Evolutionary conservation across 2,113 vertebrate genomes (phyloP).

Genomic region (Phrynocephalus versicolor): DNA sequence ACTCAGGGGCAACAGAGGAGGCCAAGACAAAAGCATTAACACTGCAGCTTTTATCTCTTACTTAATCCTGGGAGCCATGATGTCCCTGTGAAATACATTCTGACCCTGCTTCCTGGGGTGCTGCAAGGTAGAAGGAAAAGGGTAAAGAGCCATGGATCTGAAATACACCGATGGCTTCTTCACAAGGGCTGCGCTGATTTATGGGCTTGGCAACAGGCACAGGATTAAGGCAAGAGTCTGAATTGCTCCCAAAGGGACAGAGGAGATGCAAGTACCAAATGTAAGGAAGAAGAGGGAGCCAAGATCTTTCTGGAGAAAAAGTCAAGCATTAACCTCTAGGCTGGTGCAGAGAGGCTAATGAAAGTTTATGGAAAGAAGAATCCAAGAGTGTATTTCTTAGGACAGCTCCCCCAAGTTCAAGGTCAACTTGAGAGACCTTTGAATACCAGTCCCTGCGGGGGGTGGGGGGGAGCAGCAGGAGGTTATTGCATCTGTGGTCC

Average conservation of each 20-base stretch:
- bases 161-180: constrained; percentile 13
- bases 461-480: too few relatives aligned
- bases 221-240: neutral
- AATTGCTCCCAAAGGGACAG: neutral
- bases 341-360: neutral
- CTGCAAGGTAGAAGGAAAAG: neutral
- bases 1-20: neutral
- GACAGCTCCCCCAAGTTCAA: neutral
- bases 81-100: constrained; percentile 13
- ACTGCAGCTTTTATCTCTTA: constrained; percentile 1
- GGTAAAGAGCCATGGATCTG: constrained; percentile 4
- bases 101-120: constrained; percentile 8
- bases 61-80: neutral
- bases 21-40: constrained; percentile 21
- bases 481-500: neutral
- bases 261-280: neutral
- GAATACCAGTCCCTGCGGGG: neutral
- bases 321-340: neutral
- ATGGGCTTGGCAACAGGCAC: neutral
- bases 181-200: constrained; percentile 18
- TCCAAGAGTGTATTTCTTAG: neutral
- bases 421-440: neutral
- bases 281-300: constrained; percentile 1
- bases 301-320: neutral
- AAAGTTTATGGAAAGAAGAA: neutral